phyloP scores from a whole-genome alignment of 2,113 vertebrate genomes.

The Sinocyclocheilus anshuiensis region DNA sequence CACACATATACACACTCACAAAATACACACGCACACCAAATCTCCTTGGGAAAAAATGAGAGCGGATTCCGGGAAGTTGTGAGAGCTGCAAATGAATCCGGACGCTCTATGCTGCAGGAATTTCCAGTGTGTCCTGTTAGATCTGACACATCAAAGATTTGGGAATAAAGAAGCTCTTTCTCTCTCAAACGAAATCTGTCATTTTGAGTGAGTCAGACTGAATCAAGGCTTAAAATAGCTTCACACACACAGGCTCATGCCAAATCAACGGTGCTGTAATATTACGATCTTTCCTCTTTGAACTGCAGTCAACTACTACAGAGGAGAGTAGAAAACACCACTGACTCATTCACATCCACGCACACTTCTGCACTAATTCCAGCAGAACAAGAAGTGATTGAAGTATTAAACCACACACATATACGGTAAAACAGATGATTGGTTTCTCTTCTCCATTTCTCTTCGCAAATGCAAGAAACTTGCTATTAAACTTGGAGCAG shows the following conservation, averaged over 20 bases:
- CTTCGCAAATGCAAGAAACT: neutral
- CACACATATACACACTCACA: conserved; percentile 5
- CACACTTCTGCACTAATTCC: conserved; percentile 7
- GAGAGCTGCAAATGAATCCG: conserved; percentile 6
- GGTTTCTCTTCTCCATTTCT: conserved; percentile 16
- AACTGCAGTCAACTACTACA: neutral
- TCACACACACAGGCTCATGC: conserved; percentile 3
- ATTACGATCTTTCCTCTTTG: neutral
- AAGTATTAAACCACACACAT: neutral
- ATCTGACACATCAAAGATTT: conserved; percentile 1
- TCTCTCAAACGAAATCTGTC: neutral
- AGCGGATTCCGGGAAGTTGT: conserved; percentile 20
- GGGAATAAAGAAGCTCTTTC: neutral
- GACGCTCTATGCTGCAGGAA: neutral
- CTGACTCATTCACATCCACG: neutral
- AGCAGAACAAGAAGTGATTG: neutral
- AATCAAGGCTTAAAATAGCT: conserved; percentile 24
- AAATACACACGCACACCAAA: conserved; percentile 12
- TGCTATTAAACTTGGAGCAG: neutral
- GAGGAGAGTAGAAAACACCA: neutral
- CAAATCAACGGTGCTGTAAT: neutral
- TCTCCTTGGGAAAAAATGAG: conserved; percentile 25
- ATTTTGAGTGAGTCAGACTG: neutral
- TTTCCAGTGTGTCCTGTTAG: neutral
- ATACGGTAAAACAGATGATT: neutral